Percentiles rank a stretch among this genome's conserved stretches.
Conservation (phyloP, 2,113 vertebrate genomes). For the Alectura lathami region DNA sequence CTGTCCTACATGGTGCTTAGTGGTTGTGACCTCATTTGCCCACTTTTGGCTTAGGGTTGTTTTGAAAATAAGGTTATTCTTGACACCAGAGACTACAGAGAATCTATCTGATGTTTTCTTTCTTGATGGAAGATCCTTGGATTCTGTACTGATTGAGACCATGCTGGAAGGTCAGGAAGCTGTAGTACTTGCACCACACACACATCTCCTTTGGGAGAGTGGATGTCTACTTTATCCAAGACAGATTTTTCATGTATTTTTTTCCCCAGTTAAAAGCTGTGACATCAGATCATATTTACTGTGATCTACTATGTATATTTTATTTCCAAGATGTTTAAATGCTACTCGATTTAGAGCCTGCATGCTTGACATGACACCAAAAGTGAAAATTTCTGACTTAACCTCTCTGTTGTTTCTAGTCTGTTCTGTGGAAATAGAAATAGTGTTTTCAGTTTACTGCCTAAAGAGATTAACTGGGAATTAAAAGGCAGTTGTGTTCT, state of each 20-base stretch:
- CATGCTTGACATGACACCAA: not conserved
- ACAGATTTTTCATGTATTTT: not conserved
- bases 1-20: not conserved
- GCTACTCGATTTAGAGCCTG: not conserved
- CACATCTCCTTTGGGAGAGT: not conserved
- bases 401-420: not conserved
- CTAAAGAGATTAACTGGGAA: not conserved
- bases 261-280: not conserved
- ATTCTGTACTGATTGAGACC: rapidly evolving
- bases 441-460: not conserved
- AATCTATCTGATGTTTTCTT: not conserved
- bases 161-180: not conserved
- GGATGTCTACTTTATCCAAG: not conserved
- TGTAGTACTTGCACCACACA: not conserved
- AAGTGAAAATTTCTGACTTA: not conserved
- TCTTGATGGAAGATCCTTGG: not conserved
- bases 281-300: not conserved
- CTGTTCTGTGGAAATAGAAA: not conserved
- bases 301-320: not conserved
- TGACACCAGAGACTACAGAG: not conserved
- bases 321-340: not conserved
- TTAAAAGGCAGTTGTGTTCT: not conserved
- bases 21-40: not conserved
- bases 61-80: not conserved
- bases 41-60: not conserved